Conservation (phyloP, 2,888 invertebrate species). For the Monopis laevigella region DNA sequence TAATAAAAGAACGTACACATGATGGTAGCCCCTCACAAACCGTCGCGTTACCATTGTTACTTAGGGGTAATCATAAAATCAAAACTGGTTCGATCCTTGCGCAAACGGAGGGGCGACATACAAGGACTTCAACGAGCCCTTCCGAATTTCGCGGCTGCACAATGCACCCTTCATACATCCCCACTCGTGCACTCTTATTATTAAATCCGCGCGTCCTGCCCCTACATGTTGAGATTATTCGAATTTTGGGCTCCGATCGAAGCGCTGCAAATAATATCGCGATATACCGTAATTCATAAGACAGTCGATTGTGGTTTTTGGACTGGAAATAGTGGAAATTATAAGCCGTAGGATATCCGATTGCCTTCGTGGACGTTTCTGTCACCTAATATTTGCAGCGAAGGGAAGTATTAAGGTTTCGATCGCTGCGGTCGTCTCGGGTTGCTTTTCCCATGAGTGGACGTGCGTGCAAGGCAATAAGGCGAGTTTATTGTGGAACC, state of each 20-base stretch:
- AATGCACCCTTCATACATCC: conserved; percentile 66
- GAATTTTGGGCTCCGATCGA: conserved; percentile 55
- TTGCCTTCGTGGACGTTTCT: conserved; percentile 42
- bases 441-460: conserved; percentile 68
- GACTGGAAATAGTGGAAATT: conserved; percentile 4
- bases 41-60: conserved; percentile 36
- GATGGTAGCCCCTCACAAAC: too few species aligned
- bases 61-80: conserved; percentile 51
- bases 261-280: conserved; percentile 37
- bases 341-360: conserved; percentile 32
- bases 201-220: conserved; percentile 58
- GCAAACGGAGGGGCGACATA: conserved; percentile 61
- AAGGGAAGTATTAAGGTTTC: conserved; percentile 68
- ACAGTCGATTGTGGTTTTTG: neutral
- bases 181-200: conserved; percentile 65
- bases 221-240: conserved; percentile 61
- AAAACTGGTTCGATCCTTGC: conserved; percentile 66
- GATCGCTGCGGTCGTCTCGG: conserved; percentile 64
- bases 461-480: conserved; percentile 64
- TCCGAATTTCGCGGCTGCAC: conserved; percentile 66
- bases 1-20: neutral
- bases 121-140: conserved; percentile 61
- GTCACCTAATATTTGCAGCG: conserved; percentile 64
- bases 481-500: too few species aligned
- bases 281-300: neutral